These are phyloP conservation scores for Anthonomus grandis DNA, from an alignment of 1,140 invertebrate species.

Conservation along the genomic window DNA sequence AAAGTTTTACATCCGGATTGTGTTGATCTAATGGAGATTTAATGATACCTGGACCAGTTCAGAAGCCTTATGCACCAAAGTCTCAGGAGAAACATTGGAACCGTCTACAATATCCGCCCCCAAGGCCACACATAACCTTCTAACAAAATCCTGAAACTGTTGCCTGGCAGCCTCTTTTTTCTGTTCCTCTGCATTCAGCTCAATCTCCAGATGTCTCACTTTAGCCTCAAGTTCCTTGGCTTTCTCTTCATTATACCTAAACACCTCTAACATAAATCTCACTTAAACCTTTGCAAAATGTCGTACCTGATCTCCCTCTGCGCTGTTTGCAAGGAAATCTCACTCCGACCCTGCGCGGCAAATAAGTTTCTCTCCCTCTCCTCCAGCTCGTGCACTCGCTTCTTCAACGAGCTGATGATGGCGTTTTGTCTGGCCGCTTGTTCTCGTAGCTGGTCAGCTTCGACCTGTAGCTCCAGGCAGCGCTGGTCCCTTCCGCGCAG, in stretches of 20 bases:
- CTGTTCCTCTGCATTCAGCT: conserved; percentile 64
- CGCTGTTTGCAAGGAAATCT: conserved; percentile 66
- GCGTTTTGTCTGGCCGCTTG: conserved; percentile 77
- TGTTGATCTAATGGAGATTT: not conserved
- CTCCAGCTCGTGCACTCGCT: conserved; percentile 74
- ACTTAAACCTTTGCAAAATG: not conserved
- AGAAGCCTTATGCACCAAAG: conserved; percentile 65
- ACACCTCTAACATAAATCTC: not conserved
- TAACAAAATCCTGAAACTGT: conserved; percentile 66
- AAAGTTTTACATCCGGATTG: not conserved
- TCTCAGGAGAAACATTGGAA: conserved; percentile 59
- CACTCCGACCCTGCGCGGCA: conserved; percentile 60
- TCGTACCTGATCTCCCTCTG: conserved; percentile 65
- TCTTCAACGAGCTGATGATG: conserved; percentile 71
- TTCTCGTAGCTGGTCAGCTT: conserved; percentile 70
- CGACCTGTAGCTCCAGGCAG: conserved; percentile 62
- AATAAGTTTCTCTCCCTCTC: conserved; percentile 67
- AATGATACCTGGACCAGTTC: conserved; percentile 65
- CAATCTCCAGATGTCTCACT: conserved; percentile 65
- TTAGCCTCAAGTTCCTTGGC: conserved; percentile 72
- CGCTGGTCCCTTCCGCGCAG: conserved; percentile 63
- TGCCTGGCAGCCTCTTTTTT: conserved; percentile 62
- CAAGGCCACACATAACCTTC: conserved; percentile 63
- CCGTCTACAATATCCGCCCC: conserved; percentile 64
- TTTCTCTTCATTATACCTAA: conserved; percentile 67